Conservation (phyloP, 2,888 invertebrate genomes). For the Himalopsyche kuldschensis region DNA sequence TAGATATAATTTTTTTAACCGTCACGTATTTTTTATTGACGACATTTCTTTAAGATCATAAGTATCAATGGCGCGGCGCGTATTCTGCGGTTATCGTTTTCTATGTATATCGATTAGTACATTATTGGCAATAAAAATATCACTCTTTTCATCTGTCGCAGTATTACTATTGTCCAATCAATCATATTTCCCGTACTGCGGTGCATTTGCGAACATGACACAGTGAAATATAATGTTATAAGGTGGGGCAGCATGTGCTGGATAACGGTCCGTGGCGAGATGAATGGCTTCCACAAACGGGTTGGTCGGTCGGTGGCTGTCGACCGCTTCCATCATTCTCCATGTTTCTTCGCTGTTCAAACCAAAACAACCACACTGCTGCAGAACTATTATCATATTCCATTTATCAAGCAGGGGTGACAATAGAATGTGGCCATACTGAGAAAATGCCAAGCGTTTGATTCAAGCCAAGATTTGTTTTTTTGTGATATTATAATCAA, state of each 20-base stretch:
- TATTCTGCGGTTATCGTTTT: neutral
- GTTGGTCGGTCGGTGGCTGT: neutral
- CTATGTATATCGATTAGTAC: neutral
- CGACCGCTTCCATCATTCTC: neutral
- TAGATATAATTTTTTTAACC: too few relatives aligned
- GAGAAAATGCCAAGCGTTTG: too few relatives aligned
- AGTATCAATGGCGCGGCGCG: too few relatives aligned
- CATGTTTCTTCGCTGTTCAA: neutral
- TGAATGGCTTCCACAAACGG: neutral
- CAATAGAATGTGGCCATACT: neutral
- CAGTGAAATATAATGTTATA: neutral
- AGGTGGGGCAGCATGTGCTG: neutral
- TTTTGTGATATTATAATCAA: too few relatives aligned
- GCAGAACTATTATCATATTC: neutral
- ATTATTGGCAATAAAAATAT: neutral
- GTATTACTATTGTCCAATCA: neutral
- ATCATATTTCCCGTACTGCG: neutral
- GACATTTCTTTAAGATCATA: too few relatives aligned
- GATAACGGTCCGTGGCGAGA: neutral
- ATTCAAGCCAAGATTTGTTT: too few relatives aligned
- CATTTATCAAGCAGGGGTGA: neutral
- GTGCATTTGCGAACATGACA: neutral
- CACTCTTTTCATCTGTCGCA: neutral
- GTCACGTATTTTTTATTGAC: too few relatives aligned
- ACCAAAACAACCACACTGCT: neutral